These are phyloP conservation scores for Spermophilus dauricus DNA, from an alignment of 2,113 vertebrate species.

Conservation along the genomic window DNA sequence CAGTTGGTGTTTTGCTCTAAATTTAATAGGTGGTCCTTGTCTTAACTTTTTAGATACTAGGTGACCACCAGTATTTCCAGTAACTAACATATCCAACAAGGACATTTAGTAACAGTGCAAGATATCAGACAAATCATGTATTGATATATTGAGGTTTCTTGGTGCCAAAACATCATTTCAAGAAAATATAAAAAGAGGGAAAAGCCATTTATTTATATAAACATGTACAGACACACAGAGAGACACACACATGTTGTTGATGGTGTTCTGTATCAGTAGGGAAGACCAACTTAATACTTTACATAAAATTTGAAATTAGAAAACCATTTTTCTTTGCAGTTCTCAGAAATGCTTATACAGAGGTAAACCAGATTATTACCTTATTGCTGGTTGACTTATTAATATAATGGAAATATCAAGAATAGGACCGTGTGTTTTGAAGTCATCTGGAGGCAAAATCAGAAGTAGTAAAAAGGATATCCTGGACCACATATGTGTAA, in stretches of 20 bases:
- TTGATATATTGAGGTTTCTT: background rate
- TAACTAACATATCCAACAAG: background rate
- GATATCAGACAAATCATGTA: background rate
- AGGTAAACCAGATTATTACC: background rate
- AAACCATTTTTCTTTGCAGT: background rate
- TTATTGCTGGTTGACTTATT: background rate
- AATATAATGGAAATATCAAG: background rate
- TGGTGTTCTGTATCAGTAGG: background rate
- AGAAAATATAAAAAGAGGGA: background rate
- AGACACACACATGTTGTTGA: background rate
- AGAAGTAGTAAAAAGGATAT: background rate
- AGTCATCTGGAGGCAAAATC: background rate
- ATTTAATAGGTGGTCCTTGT: background rate
- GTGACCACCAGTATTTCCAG: background rate
- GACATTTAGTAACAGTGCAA: background rate
- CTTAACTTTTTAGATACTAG: background rate
- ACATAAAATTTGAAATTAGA: background rate
- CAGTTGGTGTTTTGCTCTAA: background rate
- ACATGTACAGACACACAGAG: background rate
- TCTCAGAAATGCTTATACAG: background rate
- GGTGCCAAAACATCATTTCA: background rate
- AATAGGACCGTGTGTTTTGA: background rate
- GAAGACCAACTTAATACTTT: background rate
- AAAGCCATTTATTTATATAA: background rate
- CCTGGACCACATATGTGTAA: no score